Conservation (phyloP, 2,888 invertebrate genomes). For the Aricia artaxerxes region DNA sequence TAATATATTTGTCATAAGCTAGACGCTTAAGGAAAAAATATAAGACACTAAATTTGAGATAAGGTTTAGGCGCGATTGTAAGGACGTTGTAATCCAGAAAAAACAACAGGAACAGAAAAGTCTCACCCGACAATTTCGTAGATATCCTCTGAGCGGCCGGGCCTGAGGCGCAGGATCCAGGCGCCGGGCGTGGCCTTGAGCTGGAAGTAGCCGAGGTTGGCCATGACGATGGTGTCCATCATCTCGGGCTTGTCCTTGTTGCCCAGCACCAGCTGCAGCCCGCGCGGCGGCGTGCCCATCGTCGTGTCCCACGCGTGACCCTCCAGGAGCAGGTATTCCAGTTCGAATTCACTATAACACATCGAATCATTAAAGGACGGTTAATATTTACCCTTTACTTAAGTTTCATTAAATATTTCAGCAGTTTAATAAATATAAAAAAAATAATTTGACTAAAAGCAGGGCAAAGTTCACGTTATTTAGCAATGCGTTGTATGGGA, state of each 20-base stretch:
- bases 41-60: too few relatives aligned
- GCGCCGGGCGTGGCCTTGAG: slow-evolving; percentile 98
- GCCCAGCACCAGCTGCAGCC: slow-evolving; percentile 97
- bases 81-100: too few relatives aligned
- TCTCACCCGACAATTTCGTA: slow-evolving; percentile 91
- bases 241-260: slow-evolving; percentile 87
- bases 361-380: background rate
- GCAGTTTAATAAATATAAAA: too few relatives aligned
- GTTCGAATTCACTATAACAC: slow-evolving; percentile 91
- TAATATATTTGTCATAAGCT: too few relatives aligned
- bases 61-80: too few relatives aligned
- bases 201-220: slow-evolving; percentile 98
- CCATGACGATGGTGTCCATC: slow-evolving; percentile 99
- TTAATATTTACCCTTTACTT: too few relatives aligned
- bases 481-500: too few relatives aligned
- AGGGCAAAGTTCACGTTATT: too few relatives aligned
- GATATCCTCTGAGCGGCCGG: slow-evolving; percentile 96
- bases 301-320: slow-evolving; percentile 97
- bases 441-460: too few relatives aligned
- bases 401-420: too few relatives aligned
- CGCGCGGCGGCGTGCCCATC: slow-evolving; percentile 96
- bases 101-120: too few relatives aligned
- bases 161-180: slow-evolving; percentile 93
- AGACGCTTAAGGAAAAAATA: too few relatives aligned
- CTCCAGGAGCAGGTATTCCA: slow-evolving; percentile 96